Evolutionary conservation across 2,797 vertebrate species (phyloP).

Genomic region (Paguma larvata): DNA sequence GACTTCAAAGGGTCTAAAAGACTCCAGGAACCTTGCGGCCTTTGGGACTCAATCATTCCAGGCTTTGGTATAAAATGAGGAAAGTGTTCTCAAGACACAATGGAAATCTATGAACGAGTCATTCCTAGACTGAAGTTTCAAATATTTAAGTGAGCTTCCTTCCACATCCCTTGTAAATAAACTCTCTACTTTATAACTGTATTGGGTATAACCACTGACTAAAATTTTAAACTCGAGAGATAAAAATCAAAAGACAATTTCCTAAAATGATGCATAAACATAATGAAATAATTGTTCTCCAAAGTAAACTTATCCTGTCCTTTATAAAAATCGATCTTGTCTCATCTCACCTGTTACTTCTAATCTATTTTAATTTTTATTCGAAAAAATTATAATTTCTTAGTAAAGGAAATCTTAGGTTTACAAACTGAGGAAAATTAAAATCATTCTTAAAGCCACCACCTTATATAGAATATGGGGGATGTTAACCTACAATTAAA

Average conservation of each 20-base stretch:
- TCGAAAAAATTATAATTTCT: conserved; percentile 13
- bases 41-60: neutral
- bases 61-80: neutral
- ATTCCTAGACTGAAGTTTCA: neutral
- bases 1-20: neutral
- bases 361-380: neutral
- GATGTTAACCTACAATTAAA: neutral
- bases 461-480: neutral
- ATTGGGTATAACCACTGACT: neutral
- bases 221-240: conserved; percentile 23
- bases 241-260: conserved; percentile 14
- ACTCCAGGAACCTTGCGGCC: neutral
- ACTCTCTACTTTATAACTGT: neutral
- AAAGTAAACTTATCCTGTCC: neutral
- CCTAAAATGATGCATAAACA: neutral
- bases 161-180: neutral
- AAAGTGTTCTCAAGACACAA: neutral
- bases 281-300: conserved; percentile 19
- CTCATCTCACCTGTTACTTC: neutral
- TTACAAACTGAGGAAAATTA: conserved; percentile 30
- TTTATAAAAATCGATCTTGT: conserved; percentile 32
- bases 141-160: neutral
- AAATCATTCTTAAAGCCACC: conserved; percentile 23
- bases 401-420: neutral
- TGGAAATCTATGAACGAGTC: neutral